These are phyloP conservation scores for Micrasema longulum DNA, from an alignment of 1,140 invertebrate species.

Conservation along the genomic window DNA sequence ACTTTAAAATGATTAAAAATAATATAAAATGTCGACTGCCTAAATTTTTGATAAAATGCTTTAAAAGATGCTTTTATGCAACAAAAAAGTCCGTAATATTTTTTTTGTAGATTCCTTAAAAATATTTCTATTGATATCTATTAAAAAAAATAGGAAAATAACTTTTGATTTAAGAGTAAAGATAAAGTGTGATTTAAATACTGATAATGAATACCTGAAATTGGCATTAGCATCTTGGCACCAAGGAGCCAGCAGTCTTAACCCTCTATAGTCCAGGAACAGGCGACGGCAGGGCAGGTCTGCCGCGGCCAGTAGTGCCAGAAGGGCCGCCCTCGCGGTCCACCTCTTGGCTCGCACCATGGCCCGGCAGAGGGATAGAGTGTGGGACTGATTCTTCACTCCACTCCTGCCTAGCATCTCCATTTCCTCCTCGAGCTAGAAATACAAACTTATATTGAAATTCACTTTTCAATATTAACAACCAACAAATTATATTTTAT, in stretches of 20 bases:
- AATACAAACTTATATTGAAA: conserved; percentile 20
- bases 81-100: too few species aligned
- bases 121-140: too few species aligned
- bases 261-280: conserved; percentile 95
- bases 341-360: conserved; percentile 91
- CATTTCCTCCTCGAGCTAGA: conserved; percentile 83
- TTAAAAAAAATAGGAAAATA: too few species aligned
- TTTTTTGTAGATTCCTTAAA: too few species aligned
- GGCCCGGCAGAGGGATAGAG: conserved; percentile 86
- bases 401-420: conserved; percentile 78
- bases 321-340: conserved; percentile 76
- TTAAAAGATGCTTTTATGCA: too few species aligned
- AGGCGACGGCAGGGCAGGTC: conserved; percentile 86
- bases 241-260: conserved; percentile 91
- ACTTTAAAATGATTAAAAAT: too few species aligned
- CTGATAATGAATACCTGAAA: conserved; percentile 72
- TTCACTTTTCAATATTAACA: too few species aligned
- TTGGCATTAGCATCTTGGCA: conserved; percentile 79
- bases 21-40: too few species aligned
- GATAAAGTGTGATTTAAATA: too few species aligned
- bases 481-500: too few species aligned
- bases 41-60: too few species aligned
- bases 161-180: too few species aligned
- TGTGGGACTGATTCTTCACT: conserved; percentile 89
- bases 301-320: conserved; percentile 78